Conservation (phyloP, 2,888 invertebrate genomes). For the Aquatica leii region DNA sequence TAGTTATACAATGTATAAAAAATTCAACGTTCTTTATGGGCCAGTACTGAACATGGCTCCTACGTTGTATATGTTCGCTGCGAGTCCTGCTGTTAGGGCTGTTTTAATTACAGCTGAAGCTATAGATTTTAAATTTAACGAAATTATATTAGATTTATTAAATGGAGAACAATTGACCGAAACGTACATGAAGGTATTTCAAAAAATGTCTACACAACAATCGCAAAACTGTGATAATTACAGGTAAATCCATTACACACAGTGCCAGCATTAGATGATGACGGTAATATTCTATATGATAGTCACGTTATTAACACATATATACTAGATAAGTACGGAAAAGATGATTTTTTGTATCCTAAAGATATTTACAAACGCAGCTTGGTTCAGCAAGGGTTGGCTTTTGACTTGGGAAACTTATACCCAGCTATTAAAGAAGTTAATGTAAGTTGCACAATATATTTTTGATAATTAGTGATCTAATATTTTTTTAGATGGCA, state of each 20-base stretch:
- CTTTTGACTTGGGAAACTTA: slow-evolving; percentile 60
- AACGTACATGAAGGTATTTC: slow-evolving; percentile 51
- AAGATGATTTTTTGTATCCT: slow-evolving; percentile 64
- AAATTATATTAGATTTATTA: slow-evolving; percentile 57
- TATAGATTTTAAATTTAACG: slow-evolving; percentile 59
- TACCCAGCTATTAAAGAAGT: slow-evolving; percentile 3
- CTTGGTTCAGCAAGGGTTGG: slow-evolving; percentile 62
- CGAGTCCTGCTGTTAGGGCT: slow-evolving; percentile 62
- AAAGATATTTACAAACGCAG: slow-evolving; percentile 61
- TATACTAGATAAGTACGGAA: slow-evolving; percentile 63
- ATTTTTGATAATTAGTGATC: not conserved
- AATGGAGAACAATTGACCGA: slow-evolving; percentile 57
- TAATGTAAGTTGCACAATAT: slow-evolving; percentile 21
- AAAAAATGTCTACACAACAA: no score
- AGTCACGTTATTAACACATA: slow-evolving; percentile 72
- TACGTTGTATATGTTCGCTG: not conserved
- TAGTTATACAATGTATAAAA: no score
- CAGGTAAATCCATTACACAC: slow-evolving; percentile 71
- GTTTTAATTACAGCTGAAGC: slow-evolving; percentile 61
- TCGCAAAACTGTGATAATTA: no score
- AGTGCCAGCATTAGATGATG: slow-evolving; percentile 66
- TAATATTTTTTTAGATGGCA: not conserved
- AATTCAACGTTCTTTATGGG: no score
- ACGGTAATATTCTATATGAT: slow-evolving; percentile 65
- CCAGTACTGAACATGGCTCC: no score